Base-by-base conservation (phyloP, 2,888 invertebrate genomes). In the Zygothrica quintamaculata region DNA sequence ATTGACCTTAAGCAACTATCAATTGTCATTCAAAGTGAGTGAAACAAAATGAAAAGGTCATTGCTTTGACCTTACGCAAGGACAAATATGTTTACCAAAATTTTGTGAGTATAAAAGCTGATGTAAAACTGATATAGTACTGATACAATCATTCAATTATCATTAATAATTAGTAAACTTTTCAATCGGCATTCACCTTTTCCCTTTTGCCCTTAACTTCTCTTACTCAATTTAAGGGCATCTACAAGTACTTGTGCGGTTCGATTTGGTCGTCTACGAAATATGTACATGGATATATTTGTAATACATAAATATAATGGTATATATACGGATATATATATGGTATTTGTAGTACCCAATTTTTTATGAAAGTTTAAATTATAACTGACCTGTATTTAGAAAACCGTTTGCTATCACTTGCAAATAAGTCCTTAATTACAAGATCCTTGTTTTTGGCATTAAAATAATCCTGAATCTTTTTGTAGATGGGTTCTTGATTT, bases 381-480 rank as follows among this genome's bases (percentile, higher is more conserved):
- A 3, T 26, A 33, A 65, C 79, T 89, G 92, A 98, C 98, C 97
- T 98, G 92, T 94, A 97, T 91, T 97, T 97, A 47, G 95, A 92
- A 89, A 99, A 99, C 62, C 99, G 94, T 25, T 94, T 92, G 0
- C 95, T 92, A 91, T 99, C 96, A 77, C 94, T 92, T 71, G 94
- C 93, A 89, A 99, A 99, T 79, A 98, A 92, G 68, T 96, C 93
- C 70, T 93, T 93, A 86, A 99, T 96, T 85, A 96, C 95, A 37
- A 99, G 92, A 81, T 94, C 94, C 18, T 93, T 92, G 9, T 95
- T 95, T 88, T 95, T 94, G 6, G 92, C 91, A 74, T 95, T 92
- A 89, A 94, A 97, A 90, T 94, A 95, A 59, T 94, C 93, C 87
- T 95, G 93, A 37, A 98, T 92, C 90, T 95, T 94, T 85, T 94